These are phyloP conservation scores for Beris morrisii DNA, from an alignment of 2,888 invertebrate species.

Conservation along the genomic window DNA sequence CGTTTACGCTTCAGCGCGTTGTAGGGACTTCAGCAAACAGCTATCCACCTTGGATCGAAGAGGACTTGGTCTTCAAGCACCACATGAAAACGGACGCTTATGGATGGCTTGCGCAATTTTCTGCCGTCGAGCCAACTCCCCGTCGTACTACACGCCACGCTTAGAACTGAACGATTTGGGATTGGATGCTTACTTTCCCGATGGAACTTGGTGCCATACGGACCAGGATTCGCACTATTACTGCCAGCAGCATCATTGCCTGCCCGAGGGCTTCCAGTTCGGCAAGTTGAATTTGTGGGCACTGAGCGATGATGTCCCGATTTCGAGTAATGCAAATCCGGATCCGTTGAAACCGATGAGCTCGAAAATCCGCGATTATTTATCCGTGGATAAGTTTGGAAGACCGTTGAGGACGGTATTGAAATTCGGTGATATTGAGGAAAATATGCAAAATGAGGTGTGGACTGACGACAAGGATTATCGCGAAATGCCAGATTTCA, in stretches of 20 bases:
- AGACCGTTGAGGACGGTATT: conserved; percentile 63
- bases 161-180: conserved; percentile 75
- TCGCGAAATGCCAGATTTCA: conserved; percentile 59
- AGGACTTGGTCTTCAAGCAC: conserved; percentile 73
- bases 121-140: conserved; percentile 66
- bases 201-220: conserved; percentile 79
- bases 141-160: conserved; percentile 74
- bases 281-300: conserved; percentile 60
- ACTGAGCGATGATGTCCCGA: conserved; percentile 61
- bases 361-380: conserved; percentile 62
- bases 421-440: conserved; percentile 57
- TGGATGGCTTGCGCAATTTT: conserved; percentile 83
- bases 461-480: conserved; percentile 70
- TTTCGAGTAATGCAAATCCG: conserved; percentile 67
- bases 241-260: conserved; percentile 74
- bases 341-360: conserved; percentile 54
- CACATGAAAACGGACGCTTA: conserved; percentile 70
- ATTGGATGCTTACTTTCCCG: conserved; percentile 74
- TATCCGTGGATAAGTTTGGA: conserved; percentile 64
- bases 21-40: conserved; percentile 64
- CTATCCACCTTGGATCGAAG: conserved; percentile 65
- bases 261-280: conserved; percentile 70
- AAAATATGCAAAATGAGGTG: conserved; percentile 49
- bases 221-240: conserved; percentile 67
- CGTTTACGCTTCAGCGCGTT: conserved; percentile 66